Evolutionary conservation across 2,888 invertebrate species (phyloP).

Genomic region (Calameuta idolon): DNA sequence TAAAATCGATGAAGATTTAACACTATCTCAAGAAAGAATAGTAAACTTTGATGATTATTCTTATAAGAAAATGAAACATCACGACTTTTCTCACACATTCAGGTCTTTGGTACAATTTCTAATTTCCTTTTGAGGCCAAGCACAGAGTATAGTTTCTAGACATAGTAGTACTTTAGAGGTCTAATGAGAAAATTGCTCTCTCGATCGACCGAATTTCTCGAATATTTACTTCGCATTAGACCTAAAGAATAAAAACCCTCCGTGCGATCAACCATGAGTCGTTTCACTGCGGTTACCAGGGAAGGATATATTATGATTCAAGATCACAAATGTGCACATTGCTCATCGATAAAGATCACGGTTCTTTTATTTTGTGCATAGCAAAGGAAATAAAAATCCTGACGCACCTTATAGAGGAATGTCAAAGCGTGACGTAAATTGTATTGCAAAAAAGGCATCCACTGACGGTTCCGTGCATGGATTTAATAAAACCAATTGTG

Average conservation of each 20-base stretch:
- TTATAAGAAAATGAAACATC: constrained; percentile 21
- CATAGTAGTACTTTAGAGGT: not conserved
- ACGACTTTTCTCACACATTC: not conserved
- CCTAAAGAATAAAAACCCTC: not conserved
- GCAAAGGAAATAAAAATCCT: not conserved
- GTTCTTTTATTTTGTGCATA: not conserved
- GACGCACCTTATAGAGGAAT: not conserved
- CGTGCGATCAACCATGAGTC: not conserved
- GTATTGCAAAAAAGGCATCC: not conserved
- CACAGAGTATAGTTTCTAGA: not conserved
- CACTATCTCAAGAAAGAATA: constrained; percentile 1
- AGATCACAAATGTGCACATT: not conserved
- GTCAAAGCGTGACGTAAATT: not conserved
- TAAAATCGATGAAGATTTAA: constrained; percentile 61
- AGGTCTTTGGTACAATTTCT: not conserved
- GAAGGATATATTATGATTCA: not conserved
- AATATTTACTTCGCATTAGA: not conserved
- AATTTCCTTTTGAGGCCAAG: constrained; percentile 1
- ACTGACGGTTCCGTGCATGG: not conserved
- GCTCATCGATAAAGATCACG: not conserved
- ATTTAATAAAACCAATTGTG: not conserved
- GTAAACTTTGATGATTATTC: constrained; percentile 7
- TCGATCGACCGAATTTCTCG: not conserved
- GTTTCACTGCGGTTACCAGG: not conserved
- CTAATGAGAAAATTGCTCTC: not conserved